A percentile compares a stretch with the other conserved stretches of the same genome.
Evolutionary conservation across 2,113 vertebrate genomes (phyloP).

Genomic region (Paratilapia polleni): DNA sequence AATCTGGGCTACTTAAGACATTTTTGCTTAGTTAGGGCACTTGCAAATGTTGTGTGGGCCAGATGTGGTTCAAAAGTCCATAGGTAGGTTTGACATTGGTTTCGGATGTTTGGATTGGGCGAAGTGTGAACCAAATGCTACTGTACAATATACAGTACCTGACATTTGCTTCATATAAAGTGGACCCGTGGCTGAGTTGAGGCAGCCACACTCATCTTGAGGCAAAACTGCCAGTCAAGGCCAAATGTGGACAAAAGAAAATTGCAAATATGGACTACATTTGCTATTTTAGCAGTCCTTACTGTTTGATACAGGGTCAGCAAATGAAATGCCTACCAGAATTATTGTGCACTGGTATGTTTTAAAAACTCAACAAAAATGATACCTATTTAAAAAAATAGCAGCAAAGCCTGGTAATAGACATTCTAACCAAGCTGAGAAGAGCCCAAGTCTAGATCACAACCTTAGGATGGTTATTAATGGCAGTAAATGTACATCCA

Average conservation of each 20-base stretch:
- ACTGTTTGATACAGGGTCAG: not conserved
- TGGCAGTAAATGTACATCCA: not conserved
- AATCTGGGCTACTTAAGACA: too few relatives aligned
- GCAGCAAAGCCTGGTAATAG: not conserved
- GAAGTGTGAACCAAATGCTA: too few relatives aligned
- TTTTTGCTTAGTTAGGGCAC: too few relatives aligned
- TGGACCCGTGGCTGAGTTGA: too few relatives aligned
- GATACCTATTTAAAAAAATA: not conserved
- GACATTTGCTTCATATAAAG: too few relatives aligned
- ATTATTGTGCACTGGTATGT: not conserved
- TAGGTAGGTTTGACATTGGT: too few relatives aligned
- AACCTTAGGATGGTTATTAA: not conserved
- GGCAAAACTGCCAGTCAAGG: too few relatives aligned
- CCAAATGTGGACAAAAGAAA: not conserved
- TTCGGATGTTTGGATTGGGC: too few relatives aligned
- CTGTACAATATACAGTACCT: too few relatives aligned
- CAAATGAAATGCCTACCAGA: too few relatives aligned
- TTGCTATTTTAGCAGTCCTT: not conserved
- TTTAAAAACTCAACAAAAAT: not conserved
- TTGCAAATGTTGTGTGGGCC: not conserved
- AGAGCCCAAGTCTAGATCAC: not conserved
- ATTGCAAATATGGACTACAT: not conserved
- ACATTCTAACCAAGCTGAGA: not conserved
- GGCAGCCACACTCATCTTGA: not conserved
- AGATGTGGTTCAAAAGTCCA: too few relatives aligned